phyloP scores from a whole-genome alignment of 2,888 invertebrate genomes.

The Parthenolecanium corni region DNA sequence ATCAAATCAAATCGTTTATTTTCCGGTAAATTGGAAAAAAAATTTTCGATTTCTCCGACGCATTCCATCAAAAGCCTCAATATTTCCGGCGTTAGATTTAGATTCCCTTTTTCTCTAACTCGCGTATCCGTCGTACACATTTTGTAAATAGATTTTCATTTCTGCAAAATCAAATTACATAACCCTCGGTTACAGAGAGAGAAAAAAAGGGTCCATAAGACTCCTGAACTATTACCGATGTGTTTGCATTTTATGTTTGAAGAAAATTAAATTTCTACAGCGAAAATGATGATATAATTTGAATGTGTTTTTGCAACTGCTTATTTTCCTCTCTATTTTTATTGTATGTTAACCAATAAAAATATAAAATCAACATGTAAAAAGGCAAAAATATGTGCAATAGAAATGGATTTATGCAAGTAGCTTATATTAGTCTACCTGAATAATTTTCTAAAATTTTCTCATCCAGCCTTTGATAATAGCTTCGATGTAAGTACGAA shows the following conservation, averaged over 20 bases:
- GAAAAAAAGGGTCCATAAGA: neutral
- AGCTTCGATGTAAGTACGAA: too few species aligned
- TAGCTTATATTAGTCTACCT: too few species aligned
- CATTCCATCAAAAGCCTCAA: conserved; percentile 21
- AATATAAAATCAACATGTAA: too few species aligned
- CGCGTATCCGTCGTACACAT: neutral
- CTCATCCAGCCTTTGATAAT: too few species aligned
- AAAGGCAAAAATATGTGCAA: too few species aligned
- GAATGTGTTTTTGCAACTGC: too few species aligned
- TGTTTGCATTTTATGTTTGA: conserved; percentile 12
- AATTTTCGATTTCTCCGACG: neutral
- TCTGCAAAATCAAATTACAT: conserved; percentile 21
- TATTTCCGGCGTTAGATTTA: conserved; percentile 22
- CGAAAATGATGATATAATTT: too few species aligned
- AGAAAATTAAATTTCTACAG: too few species aligned
- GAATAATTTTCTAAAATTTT: too few species aligned
- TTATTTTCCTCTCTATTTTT: too few species aligned
- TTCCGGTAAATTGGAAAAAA: neutral
- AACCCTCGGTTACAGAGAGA: neutral
- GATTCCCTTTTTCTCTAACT: conserved; percentile 5
- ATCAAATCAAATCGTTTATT: neutral
- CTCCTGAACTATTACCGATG: neutral
- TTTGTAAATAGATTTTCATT: conserved; percentile 20
- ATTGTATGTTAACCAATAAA: too few species aligned
- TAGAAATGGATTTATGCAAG: too few species aligned